These are phyloP conservation scores for Scotopteryx bipunctaria DNA, from an alignment of 2,888 invertebrate species.

Conservation along the genomic window DNA sequence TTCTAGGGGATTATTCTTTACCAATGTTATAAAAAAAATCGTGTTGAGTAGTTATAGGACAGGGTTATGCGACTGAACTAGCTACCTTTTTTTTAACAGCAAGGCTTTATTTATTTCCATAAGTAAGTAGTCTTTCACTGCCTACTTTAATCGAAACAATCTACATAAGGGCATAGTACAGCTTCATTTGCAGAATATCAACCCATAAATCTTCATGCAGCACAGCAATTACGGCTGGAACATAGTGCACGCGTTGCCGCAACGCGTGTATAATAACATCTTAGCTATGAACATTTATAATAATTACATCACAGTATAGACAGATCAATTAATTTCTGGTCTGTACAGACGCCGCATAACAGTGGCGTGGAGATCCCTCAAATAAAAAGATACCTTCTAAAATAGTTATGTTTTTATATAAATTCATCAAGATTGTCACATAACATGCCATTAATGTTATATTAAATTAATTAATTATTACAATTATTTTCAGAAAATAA, in stretches of 20 bases:
- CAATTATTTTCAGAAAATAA: too few relatives aligned
- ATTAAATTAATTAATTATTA: too few relatives aligned
- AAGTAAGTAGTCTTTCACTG: not conserved
- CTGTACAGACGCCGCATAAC: slow-evolving; percentile 35
- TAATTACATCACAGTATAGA: slow-evolving; percentile 77
- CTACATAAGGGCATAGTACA: slow-evolving; percentile 26
- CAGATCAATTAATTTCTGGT: slow-evolving; percentile 72
- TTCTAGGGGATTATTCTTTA: too few relatives aligned
- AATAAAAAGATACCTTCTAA: not conserved
- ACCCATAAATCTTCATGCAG: slow-evolving; percentile 19
- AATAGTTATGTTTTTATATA: too few relatives aligned
- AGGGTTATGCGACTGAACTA: too few relatives aligned
- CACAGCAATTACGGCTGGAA: slow-evolving; percentile 17
- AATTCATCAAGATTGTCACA: too few relatives aligned
- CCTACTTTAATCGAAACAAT: slow-evolving; percentile 4
- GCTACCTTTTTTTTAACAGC: too few relatives aligned
- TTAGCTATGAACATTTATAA: slow-evolving; percentile 75
- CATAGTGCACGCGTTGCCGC: slow-evolving; percentile 38
- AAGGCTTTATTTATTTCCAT: too few relatives aligned
- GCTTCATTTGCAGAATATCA: slow-evolving; percentile 21
- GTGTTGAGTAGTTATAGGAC: too few relatives aligned
- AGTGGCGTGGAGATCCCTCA: slow-evolving; percentile 36
- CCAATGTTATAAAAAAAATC: too few relatives aligned
- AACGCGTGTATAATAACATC: slow-evolving; percentile 58
- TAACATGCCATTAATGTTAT: too few relatives aligned